Base-by-base conservation (phyloP, 1,140 invertebrate genomes). In the Cherax quadricarinatus region DNA sequence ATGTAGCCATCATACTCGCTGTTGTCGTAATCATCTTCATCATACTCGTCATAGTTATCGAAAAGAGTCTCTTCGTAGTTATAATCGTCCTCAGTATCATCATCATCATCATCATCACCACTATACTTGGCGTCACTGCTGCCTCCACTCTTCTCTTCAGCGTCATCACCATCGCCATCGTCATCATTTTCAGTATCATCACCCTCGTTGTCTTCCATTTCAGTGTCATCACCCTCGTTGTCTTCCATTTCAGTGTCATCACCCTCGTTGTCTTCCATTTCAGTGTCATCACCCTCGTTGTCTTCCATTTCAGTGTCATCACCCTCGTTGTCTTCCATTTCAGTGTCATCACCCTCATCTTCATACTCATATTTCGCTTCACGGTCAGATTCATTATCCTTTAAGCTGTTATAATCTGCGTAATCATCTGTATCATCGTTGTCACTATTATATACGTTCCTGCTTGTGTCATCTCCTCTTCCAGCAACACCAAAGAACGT, bases 71-170 rank as follows among this genome's bases (percentile, higher is more conserved):
- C 78, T 21, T 80, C 78, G 6, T 41, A 5, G 30, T 51, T 48
- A 81, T 81, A 41, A 81, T 81, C 79, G 16, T 51, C 21, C 12
- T 81, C 79, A 51, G 2, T 7, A 81, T 81, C 41, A 81, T 81
- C 51, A 81, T 81, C 48, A 51, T 81, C 51, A 81, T 81, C 79
- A 51, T 51, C 79, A 49, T 51, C 48, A 51, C 24, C 79, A 49
- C 51, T 51, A 51, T 49, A 12, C 48, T 51, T 12, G 30, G 14
- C 79, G 16, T 81, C n/a, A 80, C 41, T 30, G 41, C 48, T 30
- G 18, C 41, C 49, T 5, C 7, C 30, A 41, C 41, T 30, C 30
- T 41, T n/a, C 30, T 41, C 78, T 41, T 41, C 78, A 80, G 30
- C 78, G 18, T 81, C 79, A 81, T 51, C 79, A 49, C 51, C 12